Percentiles rank a stretch among this genome's conserved stretches.
phyloP scores from a whole-genome alignment of 2,888 invertebrate species.

The Eristalinus aeneus region DNA sequence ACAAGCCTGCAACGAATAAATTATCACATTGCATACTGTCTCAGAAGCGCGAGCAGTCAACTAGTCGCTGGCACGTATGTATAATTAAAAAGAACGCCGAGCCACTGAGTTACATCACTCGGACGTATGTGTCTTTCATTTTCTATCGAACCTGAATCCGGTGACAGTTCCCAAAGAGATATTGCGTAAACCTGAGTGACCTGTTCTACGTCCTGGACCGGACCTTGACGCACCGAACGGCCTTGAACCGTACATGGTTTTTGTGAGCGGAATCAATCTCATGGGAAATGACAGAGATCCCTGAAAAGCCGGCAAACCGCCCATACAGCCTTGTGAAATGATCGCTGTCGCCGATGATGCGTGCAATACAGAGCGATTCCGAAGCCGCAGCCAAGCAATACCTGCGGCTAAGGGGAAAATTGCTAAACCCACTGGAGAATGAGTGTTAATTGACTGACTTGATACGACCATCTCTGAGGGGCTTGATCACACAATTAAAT shows the following conservation, averaged over 20 bases:
- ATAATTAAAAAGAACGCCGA: slow-evolving; percentile 28
- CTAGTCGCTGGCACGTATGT: slow-evolving; percentile 9
- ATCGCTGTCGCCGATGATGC: slow-evolving; percentile 11
- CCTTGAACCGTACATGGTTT: slow-evolving; percentile 43
- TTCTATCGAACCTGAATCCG: neutral
- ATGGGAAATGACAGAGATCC: slow-evolving; percentile 10
- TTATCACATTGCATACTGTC: slow-evolving; percentile 5
- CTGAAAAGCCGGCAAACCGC: neutral
- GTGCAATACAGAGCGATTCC: neutral
- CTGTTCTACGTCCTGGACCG: slow-evolving; percentile 19
- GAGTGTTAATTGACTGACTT: slow-evolving; percentile 25
- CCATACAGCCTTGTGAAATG: neutral
- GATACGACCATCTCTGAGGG: neutral
- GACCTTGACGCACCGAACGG: slow-evolving; percentile 12
- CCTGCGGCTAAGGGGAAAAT: neutral
- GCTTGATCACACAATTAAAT: slow-evolving; percentile 24
- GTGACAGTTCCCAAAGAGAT: neutral
- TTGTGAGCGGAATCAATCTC: neutral
- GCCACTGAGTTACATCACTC: slow-evolving; percentile 32
- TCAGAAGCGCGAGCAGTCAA: slow-evolving; percentile 1
- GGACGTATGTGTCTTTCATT: neutral
- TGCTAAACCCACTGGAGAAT: neutral
- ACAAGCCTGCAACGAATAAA: slow-evolving; percentile 38
- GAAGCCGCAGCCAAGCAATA: neutral
- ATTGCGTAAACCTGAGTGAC: slow-evolving; percentile 32